Conservation (phyloP, 2,797 vertebrate species). For the Oreochromis mossambicus region DNA sequence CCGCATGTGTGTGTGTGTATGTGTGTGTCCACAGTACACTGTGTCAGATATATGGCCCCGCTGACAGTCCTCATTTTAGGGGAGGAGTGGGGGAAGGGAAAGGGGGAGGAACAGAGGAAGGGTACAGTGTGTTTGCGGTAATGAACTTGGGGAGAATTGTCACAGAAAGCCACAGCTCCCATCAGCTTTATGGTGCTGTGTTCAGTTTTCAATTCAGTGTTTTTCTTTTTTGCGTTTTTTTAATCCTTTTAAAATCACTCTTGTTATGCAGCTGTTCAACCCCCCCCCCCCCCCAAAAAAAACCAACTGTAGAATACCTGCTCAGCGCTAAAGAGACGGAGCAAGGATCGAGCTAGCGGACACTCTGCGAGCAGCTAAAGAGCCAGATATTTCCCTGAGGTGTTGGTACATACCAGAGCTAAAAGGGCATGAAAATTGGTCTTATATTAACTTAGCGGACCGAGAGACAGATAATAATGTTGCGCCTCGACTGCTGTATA, state of each 20-base stretch:
- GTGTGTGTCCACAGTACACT: slow-evolving; percentile 19
- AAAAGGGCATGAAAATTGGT: background rate
- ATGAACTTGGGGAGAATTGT: background rate
- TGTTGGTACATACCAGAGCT: background rate
- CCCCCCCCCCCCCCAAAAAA: background rate
- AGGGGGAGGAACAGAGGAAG: background rate
- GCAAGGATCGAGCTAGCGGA: background rate
- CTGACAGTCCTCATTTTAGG: slow-evolving; percentile 44
- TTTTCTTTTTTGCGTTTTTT: background rate
- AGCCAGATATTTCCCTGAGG: background rate
- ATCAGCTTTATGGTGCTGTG: background rate
- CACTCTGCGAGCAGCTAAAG: background rate
- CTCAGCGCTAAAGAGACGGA: background rate
- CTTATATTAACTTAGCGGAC: background rate
- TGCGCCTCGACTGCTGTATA: background rate
- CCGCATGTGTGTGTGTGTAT: background rate
- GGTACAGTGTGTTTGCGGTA: background rate
- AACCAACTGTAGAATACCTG: background rate
- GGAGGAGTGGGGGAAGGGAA: slow-evolving; percentile 17
- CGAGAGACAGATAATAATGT: background rate
- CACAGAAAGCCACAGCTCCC: background rate
- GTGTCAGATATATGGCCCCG: slow-evolving; percentile 57
- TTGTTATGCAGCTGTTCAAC: background rate
- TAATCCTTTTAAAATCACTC: background rate
- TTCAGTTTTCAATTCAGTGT: background rate